phyloP scores from a whole-genome alignment of 2,113 vertebrate species.

The Odocoileus virginianus region DNA sequence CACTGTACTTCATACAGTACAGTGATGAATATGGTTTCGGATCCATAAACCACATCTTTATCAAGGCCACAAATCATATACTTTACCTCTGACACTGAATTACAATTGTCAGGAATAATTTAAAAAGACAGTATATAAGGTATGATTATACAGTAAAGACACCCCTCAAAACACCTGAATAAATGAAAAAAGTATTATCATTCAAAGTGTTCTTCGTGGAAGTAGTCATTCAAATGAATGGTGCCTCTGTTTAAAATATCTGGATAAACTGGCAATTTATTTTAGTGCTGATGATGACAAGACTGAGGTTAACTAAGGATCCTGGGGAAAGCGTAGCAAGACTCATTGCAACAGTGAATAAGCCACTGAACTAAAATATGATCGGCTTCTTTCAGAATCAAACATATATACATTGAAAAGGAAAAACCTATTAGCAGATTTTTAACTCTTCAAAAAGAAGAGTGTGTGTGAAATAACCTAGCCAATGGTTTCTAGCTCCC shows the following conservation, averaged over 20 bases:
- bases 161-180: neutral
- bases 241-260: neutral
- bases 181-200: neutral
- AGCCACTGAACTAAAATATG: neutral
- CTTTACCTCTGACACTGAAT: neutral
- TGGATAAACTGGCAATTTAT: neutral
- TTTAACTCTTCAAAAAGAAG: neutral
- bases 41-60: neutral
- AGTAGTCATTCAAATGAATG: neutral
- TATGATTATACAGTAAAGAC: neutral
- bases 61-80: neutral
- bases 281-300: neutral
- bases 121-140: neutral
- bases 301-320: neutral
- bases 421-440: neutral
- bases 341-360: neutral
- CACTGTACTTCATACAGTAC: neutral
- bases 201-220: neutral
- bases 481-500: neutral
- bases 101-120: neutral
- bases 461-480: conserved; percentile 2
- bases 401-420: neutral
- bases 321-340: neutral
- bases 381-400: neutral
- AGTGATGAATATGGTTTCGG: neutral